Conservation (phyloP, 1,140 invertebrate species). For the Drosophila aff. region DNA sequence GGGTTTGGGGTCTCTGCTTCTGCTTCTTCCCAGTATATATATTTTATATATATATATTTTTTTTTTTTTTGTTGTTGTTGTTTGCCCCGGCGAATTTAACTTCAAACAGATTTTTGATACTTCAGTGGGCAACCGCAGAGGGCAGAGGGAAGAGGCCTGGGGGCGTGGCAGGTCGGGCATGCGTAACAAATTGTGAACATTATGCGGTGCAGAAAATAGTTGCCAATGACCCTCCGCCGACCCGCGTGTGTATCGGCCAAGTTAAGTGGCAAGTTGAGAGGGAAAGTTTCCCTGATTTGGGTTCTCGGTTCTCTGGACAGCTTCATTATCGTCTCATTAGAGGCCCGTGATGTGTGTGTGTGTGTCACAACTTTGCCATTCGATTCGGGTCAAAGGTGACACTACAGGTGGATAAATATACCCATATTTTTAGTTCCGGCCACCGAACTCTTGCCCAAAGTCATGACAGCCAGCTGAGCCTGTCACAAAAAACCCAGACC, state of each 20-base stretch:
- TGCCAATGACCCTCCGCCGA: constrained; percentile 10
- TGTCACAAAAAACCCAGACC: background rate
- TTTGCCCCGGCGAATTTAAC: constrained; percentile 45
- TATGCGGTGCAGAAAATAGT: constrained; percentile 56
- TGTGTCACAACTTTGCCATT: constrained; percentile 21
- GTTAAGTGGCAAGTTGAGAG: constrained; percentile 50
- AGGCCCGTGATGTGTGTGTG: constrained; percentile 9
- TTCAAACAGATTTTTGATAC: constrained; percentile 68
- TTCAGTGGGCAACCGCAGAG: constrained; percentile 58
- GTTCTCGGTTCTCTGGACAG: constrained; percentile 17
- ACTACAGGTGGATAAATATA: background rate
- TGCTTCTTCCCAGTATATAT: constrained; percentile 1
- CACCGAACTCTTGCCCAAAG: background rate
- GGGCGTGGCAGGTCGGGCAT: constrained; percentile 56
- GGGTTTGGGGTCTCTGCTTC: background rate
- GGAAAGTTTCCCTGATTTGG: constrained; percentile 53
- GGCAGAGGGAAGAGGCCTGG: background rate
- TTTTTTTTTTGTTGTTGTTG: background rate
- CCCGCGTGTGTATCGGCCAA: background rate
- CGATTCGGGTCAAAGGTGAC: constrained; percentile 1
- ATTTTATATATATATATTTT: background rate
- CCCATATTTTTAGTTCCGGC: background rate
- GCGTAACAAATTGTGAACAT: constrained; percentile 65
- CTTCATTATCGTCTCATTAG: constrained; percentile 61
- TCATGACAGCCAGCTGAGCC: background rate